These are phyloP conservation scores for Cataglyphis albicans DNA, from an alignment of 2,888 invertebrate genomes.

Conservation along the genomic window DNA sequence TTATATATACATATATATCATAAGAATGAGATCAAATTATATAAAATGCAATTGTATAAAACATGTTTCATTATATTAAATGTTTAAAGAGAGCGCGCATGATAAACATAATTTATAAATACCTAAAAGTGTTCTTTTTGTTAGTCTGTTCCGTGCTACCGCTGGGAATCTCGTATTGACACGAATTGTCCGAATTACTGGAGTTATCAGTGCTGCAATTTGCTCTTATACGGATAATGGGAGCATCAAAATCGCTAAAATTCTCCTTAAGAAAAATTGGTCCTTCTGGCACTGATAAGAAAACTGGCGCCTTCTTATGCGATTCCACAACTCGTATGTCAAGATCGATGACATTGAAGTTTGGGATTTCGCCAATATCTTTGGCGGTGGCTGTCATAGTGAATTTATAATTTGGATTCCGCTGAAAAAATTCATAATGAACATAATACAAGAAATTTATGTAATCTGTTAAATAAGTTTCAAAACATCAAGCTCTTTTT, in stretches of 20 bases:
- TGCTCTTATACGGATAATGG: slow-evolving; percentile 91
- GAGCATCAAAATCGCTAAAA: slow-evolving; percentile 90
- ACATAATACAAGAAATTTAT: not conserved
- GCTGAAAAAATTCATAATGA: slow-evolving; percentile 84
- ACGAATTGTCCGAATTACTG: slow-evolving; percentile 89
- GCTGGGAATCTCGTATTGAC: slow-evolving; percentile 89
- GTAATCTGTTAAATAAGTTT: not conserved
- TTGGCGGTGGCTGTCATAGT: slow-evolving; percentile 91
- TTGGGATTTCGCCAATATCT: slow-evolving; percentile 90
- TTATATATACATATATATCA: slow-evolving; percentile 29
- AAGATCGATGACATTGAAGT: slow-evolving; percentile 91
- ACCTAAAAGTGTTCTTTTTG: slow-evolving; percentile 89
- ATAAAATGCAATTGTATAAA: not conserved
- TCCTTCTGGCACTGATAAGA: slow-evolving; percentile 88
- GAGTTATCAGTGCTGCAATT: slow-evolving; percentile 88
- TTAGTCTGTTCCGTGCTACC: slow-evolving; percentile 96
- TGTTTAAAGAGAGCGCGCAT: not conserved
- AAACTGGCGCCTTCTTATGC: slow-evolving; percentile 94
- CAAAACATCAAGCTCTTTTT: not conserved
- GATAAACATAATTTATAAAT: slow-evolving; percentile 35
- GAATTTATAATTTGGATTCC: slow-evolving; percentile 89
- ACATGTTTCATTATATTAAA: not conserved
- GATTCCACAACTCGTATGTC: slow-evolving; percentile 95
- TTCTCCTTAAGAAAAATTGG: slow-evolving; percentile 91
- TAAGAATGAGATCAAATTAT: not conserved